A percentile compares a stretch with the other conserved stretches of the same genome.
These are phyloP conservation scores for Papilio aristodemus DNA, from an alignment of 1,140 invertebrate species.

Conservation along the genomic window DNA sequence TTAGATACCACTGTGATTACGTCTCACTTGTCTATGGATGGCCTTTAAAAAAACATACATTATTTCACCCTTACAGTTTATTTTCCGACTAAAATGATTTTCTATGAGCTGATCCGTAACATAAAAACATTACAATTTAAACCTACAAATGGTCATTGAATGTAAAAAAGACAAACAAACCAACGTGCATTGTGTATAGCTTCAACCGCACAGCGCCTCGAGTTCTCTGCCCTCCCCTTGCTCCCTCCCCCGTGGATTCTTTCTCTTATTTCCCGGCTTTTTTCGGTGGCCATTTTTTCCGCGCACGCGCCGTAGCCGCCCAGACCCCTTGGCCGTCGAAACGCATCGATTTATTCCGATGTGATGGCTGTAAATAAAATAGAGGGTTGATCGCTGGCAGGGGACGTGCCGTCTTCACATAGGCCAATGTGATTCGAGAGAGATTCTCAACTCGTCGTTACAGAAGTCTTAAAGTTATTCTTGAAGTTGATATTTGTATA, in stretches of 20 bases:
- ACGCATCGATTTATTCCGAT: constrained; percentile 66
- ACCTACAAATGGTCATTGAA: background rate
- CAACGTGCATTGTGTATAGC: constrained; percentile 29
- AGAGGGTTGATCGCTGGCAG: constrained; percentile 39
- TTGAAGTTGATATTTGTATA: background rate
- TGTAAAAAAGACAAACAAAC: constrained; percentile 30
- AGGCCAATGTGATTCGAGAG: constrained; percentile 37
- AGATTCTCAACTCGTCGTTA: background rate
- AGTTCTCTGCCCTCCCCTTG: constrained; percentile 35
- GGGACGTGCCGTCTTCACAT: constrained; percentile 37
- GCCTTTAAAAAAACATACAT: too few relatives aligned
- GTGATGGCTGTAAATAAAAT: constrained; percentile 63
- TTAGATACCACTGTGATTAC: too few relatives aligned
- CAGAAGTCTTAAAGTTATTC: constrained; percentile 23
- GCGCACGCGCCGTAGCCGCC: constrained; percentile 60
- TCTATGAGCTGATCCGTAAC: too few relatives aligned
- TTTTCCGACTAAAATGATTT: too few relatives aligned
- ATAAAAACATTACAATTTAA: background rate
- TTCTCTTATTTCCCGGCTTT: constrained; percentile 76
- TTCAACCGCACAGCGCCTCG: constrained; percentile 36
- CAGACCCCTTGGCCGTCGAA: constrained; percentile 47
- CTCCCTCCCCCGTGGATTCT: constrained; percentile 57
- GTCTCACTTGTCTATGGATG: too few relatives aligned
- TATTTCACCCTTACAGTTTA: too few relatives aligned
- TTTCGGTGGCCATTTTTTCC: constrained; percentile 73